phyloP scores from a whole-genome alignment of 2,888 invertebrate species.

The Hemicrepidius hirtus region DNA sequence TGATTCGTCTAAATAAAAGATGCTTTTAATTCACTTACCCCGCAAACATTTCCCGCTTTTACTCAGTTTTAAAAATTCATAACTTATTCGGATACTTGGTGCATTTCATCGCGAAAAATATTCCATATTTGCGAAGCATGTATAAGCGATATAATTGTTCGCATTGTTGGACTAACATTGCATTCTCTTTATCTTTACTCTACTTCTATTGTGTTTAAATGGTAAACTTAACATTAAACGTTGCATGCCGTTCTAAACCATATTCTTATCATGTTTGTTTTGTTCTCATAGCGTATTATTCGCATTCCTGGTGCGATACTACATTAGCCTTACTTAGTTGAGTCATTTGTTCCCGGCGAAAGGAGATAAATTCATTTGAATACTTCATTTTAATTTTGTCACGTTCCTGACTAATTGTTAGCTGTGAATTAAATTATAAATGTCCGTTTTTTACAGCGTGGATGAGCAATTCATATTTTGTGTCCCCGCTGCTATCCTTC shows the following conservation, averaged over 20 bases:
- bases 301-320: constrained; percentile 39
- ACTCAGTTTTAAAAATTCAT: constrained; percentile 30
- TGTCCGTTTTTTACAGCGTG: constrained; percentile 55
- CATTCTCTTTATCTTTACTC: constrained; percentile 51
- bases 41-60: constrained; percentile 24
- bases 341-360: constrained; percentile 39
- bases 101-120: constrained; percentile 21
- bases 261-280: constrained; percentile 52
- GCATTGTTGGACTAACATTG: constrained; percentile 43
- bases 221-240: constrained; percentile 51
- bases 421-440: constrained; percentile 60
- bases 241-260: constrained; percentile 51
- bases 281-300: constrained; percentile 41
- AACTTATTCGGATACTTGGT: constrained; percentile 19
- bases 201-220: constrained; percentile 51
- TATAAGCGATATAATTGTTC: constrained; percentile 50
- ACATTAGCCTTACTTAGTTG: constrained; percentile 47
- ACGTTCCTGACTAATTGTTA: constrained; percentile 62
- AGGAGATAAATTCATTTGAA: constrained; percentile 52
- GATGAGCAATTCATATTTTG: constrained; percentile 57
- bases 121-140: constrained; percentile 18
- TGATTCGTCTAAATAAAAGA: constrained; percentile 36
- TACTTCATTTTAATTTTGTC: constrained; percentile 60
- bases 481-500: constrained; percentile 52
- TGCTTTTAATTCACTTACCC: constrained; percentile 39